Evolutionary conservation across 2,888 invertebrate genomes (phyloP), one percentile per base, ranked within the genome.

Genomic region (Drosophila ustulata): DNA sequence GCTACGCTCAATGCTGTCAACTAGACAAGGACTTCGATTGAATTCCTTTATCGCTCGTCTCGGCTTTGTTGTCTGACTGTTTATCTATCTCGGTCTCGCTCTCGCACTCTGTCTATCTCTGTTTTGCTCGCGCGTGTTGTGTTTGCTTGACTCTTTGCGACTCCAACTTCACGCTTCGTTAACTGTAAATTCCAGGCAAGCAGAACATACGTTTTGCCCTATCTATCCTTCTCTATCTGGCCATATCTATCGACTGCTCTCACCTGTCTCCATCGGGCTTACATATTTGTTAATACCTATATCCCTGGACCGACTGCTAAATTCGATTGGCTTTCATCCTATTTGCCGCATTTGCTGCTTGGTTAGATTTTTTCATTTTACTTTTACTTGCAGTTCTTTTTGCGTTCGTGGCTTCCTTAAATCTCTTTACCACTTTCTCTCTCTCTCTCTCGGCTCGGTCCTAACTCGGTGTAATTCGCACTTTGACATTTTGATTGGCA

Each of bases 401-500:
- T 18, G 18, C 28, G 49, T 50, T 39, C 32, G 9, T 32, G 39
- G 8, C 9, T 67, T 50, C 39, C 43, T 13, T 64, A 59, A 63
- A 66, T 41, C 58, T 43, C 28, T 18, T 18, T 25, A 34, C 3
- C 45, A 34, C 28, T 32, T 25, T 56, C 45, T 23, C 13, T 11
- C 4, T 13, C 9, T 58, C 23, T 32, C 11, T n/a, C 13, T 37
- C 28, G 46, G 34, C 52, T 58, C 49, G 46, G 18, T 18, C 18
- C 25, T 55, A 37, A 34, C 58, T 65, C 55, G 58, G 67, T 69
- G 69, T 78, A 73, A 76, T 65, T 79, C 78, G 80, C 80, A 84
- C 86, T 79, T 77, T 86, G 85, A 85, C 85, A 85, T 85, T 80
- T 71, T 80, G 87, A 86, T 87, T 86, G 85, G 83, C 87, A 87